Base-by-base conservation (phyloP, 1,140 invertebrate genomes). In the Drosophila nasuta region DNA sequence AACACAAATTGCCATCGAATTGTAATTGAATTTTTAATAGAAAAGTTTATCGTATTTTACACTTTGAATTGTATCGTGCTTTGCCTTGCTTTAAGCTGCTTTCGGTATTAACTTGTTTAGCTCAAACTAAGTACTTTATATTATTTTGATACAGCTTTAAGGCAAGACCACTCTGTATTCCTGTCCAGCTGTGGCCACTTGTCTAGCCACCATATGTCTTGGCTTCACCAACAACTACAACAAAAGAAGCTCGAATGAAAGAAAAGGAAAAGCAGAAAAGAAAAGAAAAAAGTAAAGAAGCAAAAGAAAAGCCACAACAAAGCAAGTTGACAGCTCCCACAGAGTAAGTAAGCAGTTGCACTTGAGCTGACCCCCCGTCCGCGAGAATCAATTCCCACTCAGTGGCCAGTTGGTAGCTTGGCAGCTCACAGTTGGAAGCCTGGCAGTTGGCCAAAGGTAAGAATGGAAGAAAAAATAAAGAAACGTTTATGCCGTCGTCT, bases 221-320 rank as follows among this genome's bases (percentile, higher is more conserved):
- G 33, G 62, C 62, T 43, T 11, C 10, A 13, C 52, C 35, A 56
- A 56, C 11, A 35, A n/a, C 33, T 5, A 30, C 28, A 45, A 11
- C 43, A 60, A 13, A 0, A 25, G 20, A 25, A 25, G 0, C 20
- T 25, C 20, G 20, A 25, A 25, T 25, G 20, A 25, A 25, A 60
- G 10, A 1, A 45, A 28, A 2, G n/a, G n/a, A 11, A 58, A 43
- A 10, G 17, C 7, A 3, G 5, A 33, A 17, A n/a, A 6, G 28
- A 25, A 25, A 7, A 11, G 17, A 45, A 25, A 11, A 10, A 20
- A 11, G 43, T 11, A 11, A 5, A 20, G 13, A 64, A n/a, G 2
- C 5, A 5, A 33, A 38, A 8, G 25, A 51, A 46, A 33, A 73
- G 51, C 79, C 82, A 82, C 79, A 87, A 79, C 71, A 82, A 70